Percentiles rank a stretch among this genome's conserved stretches.
Conservation (phyloP, 2,113 vertebrate species). For the Aix galericulata region DNA sequence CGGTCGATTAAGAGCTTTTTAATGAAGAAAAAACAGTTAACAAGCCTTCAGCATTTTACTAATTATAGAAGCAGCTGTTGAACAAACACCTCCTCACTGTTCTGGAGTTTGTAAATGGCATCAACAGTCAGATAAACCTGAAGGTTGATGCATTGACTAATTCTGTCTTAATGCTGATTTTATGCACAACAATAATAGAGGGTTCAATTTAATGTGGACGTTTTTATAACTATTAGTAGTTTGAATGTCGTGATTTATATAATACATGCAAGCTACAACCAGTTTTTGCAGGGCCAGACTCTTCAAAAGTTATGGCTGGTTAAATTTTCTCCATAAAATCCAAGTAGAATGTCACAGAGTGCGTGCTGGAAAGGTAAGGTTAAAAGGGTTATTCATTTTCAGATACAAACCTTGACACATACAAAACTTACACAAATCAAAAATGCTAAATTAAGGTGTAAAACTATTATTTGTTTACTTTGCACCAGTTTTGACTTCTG, state of each 20-base stretch:
- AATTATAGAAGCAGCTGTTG: background rate
- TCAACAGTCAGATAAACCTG: background rate
- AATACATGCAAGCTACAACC: background rate
- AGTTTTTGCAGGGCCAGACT: background rate
- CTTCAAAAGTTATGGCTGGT: background rate
- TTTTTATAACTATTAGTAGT: background rate
- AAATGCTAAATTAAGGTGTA: background rate
- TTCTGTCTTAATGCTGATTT: background rate
- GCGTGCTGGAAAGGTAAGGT: background rate
- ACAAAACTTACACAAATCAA: background rate
- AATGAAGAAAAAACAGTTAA: background rate
- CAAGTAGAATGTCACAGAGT: background rate
- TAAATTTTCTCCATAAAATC: background rate
- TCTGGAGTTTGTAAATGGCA: background rate
- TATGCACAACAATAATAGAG: background rate
- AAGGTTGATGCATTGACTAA: background rate
- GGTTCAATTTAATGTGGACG: background rate
- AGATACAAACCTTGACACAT: background rate
- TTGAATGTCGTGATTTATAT: background rate
- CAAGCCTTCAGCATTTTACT: background rate
- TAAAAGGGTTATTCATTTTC: background rate
- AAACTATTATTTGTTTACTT: background rate
- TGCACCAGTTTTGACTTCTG: background rate
- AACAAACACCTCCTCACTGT: background rate
- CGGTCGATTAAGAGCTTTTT: background rate